Evolutionary conservation across 2,888 invertebrate genomes (phyloP).

Genomic region (Xestoiulus laeticollis): DNA sequence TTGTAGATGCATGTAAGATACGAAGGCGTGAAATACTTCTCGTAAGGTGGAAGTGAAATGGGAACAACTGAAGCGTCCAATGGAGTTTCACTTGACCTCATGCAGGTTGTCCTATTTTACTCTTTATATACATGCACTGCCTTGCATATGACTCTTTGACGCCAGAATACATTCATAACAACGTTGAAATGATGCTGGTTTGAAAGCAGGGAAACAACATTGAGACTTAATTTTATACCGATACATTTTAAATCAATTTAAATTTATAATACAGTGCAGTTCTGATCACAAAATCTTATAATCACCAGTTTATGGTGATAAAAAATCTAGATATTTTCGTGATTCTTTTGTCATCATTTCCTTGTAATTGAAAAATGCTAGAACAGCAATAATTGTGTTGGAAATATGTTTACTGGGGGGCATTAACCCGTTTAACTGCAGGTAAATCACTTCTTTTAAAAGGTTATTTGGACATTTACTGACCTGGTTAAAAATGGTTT

Average conservation of each 20-base stretch:
- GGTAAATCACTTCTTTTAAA: not conserved
- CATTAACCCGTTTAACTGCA: not conserved
- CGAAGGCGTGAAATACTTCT: not conserved
- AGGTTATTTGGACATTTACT: conserved; percentile 30
- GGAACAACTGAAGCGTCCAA: conserved; percentile 5
- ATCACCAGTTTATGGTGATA: too few relatives aligned
- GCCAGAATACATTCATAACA: not conserved
- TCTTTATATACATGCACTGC: not conserved
- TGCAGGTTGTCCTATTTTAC: not conserved
- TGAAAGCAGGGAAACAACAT: too few relatives aligned
- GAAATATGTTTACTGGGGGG: not conserved
- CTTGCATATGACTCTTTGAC: not conserved
- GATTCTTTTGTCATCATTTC: not conserved
- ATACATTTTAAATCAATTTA: too few relatives aligned
- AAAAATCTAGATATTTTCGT: not conserved
- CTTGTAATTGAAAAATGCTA: not conserved
- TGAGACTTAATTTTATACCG: too few relatives aligned
- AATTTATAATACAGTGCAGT: too few relatives aligned
- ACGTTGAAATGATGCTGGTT: too few relatives aligned
- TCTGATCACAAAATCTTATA: too few relatives aligned
- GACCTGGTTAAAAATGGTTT: conserved; percentile 59
- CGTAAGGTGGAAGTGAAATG: not conserved
- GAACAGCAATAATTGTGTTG: not conserved
- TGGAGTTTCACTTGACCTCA: not conserved
- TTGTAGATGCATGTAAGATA: not conserved